Percentiles rank a stretch among this genome's conserved stretches.
These are phyloP conservation scores for Macrochelys suwanniensis DNA, from an alignment of 2,797 vertebrate genomes.

Conservation along the genomic window DNA sequence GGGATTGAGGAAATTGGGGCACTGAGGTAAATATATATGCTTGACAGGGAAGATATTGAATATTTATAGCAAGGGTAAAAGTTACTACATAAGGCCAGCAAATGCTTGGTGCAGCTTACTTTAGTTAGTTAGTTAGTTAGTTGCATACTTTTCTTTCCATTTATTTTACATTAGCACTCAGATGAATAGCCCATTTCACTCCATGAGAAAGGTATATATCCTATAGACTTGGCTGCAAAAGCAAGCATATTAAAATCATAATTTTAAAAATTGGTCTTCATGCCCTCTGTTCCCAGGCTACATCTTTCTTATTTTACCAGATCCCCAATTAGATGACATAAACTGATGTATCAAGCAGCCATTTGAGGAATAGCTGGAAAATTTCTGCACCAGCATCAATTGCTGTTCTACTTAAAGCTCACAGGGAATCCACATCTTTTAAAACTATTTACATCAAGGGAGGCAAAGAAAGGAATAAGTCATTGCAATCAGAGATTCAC, in stretches of 20 bases:
- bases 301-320: neutral
- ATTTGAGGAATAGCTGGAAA: accelerated
- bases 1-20: neutral
- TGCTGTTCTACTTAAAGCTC: neutral
- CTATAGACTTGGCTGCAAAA: neutral
- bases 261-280: neutral
- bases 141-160: neutral
- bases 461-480: neutral
- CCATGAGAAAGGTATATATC: neutral
- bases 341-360: neutral
- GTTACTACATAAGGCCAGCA: too few species aligned
- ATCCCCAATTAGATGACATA: accelerated
- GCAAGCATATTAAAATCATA: neutral
- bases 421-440: neutral
- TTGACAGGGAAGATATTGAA: too few species aligned
- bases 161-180: neutral
- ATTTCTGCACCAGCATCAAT: neutral
- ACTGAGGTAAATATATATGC: neutral
- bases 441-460: neutral
- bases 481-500: slow-evolving; percentile 17
- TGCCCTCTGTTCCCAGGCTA: neutral
- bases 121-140: neutral
- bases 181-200: neutral
- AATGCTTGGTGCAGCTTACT: too few species aligned
- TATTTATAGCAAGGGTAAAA: too few species aligned